Evolutionary conservation across 2,113 vertebrate genomes (phyloP).

Genomic region (Dipodomys stephensi): DNA sequence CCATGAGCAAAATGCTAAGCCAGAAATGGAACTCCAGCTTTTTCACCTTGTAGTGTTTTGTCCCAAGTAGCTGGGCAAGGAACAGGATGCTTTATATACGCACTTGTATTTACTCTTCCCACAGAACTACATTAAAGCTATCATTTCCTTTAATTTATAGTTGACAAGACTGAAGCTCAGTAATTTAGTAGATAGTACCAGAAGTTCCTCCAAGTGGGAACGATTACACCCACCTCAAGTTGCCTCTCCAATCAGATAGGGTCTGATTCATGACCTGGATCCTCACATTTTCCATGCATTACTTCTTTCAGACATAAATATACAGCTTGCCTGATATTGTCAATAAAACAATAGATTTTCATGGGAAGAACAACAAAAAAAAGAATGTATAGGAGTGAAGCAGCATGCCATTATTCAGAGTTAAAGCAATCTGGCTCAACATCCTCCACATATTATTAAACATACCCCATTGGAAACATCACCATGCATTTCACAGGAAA

Average conservation of each 20-base stretch:
- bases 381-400: not conserved
- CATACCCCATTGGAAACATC: constrained; percentile 57
- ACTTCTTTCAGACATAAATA: not conserved
- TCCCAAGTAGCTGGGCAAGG: not conserved
- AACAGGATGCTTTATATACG: not conserved
- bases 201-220: not conserved
- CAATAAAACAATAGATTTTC: constrained; percentile 40
- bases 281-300: not conserved
- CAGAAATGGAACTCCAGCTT: not conserved
- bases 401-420: not conserved
- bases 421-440: not conserved
- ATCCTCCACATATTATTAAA: constrained; percentile 44
- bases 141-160: not conserved
- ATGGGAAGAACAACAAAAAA: not conserved
- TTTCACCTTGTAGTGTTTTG: not conserved
- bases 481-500: not conserved
- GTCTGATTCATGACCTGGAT: not conserved
- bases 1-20: not conserved
- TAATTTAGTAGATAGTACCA: not conserved
- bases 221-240: not conserved
- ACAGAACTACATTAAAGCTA: not conserved
- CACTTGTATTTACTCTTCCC: not conserved
- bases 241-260: not conserved
- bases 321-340: not conserved
- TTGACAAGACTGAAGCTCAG: not conserved